These are phyloP conservation scores for Brachionus paranguensis DNA, from an alignment of 1,140 invertebrate genomes.

Conservation along the genomic window DNA sequence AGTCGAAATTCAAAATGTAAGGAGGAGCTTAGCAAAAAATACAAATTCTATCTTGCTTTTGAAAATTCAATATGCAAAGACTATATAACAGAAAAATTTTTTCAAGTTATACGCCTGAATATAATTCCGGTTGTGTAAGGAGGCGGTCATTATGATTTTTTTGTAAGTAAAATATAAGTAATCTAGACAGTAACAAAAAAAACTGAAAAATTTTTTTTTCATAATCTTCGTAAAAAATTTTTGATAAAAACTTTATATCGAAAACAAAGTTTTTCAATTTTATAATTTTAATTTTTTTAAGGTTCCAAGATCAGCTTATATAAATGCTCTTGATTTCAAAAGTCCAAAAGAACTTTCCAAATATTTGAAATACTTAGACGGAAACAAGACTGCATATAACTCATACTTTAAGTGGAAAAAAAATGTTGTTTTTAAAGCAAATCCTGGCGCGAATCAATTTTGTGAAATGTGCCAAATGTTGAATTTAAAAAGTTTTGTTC, in stretches of 20 bases:
- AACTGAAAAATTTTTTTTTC: too few species aligned
- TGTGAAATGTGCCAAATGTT: background rate
- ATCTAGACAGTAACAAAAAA: background rate
- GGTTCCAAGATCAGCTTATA: background rate
- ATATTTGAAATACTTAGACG: slow-evolving; percentile 40
- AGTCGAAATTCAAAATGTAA: background rate
- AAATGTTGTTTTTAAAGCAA: background rate
- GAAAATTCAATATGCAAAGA: background rate
- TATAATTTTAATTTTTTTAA: background rate
- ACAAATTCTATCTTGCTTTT: slow-evolving; percentile 6
- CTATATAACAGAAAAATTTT: slow-evolving; percentile 32
- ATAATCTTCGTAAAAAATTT: too few species aligned
- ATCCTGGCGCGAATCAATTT: background rate
- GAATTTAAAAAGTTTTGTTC: background rate
- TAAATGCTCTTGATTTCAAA: too few species aligned
- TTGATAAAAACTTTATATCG: background rate
- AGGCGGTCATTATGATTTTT: background rate
- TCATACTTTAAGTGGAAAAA: background rate
- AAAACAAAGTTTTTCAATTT: background rate
- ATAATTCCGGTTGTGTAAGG: slow-evolving; percentile 11
- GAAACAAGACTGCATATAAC: background rate
- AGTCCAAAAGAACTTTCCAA: slow-evolving; percentile 41
- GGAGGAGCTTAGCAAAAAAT: background rate
- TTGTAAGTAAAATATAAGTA: background rate
- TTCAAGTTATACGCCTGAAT: slow-evolving; percentile 39